These are phyloP conservation scores for Eretmochelys imbricata DNA, from an alignment of 2,113 vertebrate genomes.

Conservation along the genomic window DNA sequence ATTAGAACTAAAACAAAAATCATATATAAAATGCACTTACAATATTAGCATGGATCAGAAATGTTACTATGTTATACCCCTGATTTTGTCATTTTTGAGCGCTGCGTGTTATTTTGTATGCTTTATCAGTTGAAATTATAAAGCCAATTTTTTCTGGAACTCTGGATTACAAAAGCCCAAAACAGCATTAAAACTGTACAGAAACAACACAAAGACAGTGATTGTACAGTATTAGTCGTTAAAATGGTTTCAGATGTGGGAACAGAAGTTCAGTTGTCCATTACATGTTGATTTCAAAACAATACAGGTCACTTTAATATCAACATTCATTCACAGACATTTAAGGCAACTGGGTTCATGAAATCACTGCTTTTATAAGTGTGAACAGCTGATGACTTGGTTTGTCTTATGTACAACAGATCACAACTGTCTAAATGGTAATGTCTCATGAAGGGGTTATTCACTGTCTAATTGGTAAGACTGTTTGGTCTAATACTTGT, in stretches of 20 bases:
- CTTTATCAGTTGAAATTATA: neutral
- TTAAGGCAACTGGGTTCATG: constrained; percentile 83
- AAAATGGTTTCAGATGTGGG: neutral
- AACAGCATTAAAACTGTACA: neutral
- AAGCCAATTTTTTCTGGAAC: neutral
- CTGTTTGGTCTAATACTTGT: constrained; percentile 47
- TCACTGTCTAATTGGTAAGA: neutral
- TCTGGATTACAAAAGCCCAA: constrained; percentile 2
- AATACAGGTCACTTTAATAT: constrained; percentile 73
- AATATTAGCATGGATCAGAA: neutral
- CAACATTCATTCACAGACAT: constrained; percentile 81
- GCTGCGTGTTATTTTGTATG: neutral
- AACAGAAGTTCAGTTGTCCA: constrained; percentile 69
- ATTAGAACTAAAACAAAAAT: neutral
- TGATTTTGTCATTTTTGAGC: neutral
- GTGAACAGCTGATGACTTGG: neutral
- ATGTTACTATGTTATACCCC: neutral
- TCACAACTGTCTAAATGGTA: constrained; percentile 13
- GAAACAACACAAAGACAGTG: neutral
- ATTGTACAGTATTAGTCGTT: neutral
- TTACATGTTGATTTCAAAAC: constrained; percentile 57
- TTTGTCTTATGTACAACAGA: constrained; percentile 16
- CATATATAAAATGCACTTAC: neutral
- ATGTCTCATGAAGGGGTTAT: neutral
- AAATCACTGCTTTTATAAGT: constrained; percentile 64